Evolutionary conservation across 2,797 vertebrate species (phyloP).

Genomic region (Eutrigla gurnardus): DNA sequence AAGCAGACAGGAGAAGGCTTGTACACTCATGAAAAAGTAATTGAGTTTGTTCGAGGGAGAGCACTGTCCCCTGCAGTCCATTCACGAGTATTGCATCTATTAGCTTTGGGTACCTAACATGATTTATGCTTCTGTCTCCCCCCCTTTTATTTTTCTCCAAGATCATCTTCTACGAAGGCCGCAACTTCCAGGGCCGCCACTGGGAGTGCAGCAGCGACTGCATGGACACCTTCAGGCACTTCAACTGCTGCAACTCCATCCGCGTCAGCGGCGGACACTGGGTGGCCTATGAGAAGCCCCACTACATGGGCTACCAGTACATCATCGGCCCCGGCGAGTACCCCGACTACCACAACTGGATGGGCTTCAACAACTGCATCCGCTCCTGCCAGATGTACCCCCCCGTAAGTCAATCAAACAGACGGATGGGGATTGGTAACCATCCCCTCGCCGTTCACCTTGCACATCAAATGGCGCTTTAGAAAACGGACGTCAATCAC

Average conservation of each 20-base stretch:
- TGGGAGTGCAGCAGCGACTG: slow-evolving; percentile 85
- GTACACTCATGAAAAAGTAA: slow-evolving; percentile 18
- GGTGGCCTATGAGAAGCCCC: slow-evolving; percentile 84
- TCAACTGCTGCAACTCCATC: slow-evolving; percentile 85
- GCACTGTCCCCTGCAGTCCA: slow-evolving; percentile 71
- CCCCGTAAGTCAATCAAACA: slow-evolving; percentile 86
- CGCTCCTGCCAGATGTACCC: slow-evolving; percentile 88
- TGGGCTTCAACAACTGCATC: slow-evolving; percentile 87
- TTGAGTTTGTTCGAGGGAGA: slow-evolving; percentile 61
- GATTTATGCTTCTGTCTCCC: slow-evolving; percentile 28
- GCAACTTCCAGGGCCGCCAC: slow-evolving; percentile 84
- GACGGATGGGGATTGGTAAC: slow-evolving; percentile 58
- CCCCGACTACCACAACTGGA: slow-evolving; percentile 81
- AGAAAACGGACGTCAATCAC: slow-evolving; percentile 80
- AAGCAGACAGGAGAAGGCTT: slow-evolving; percentile 15
- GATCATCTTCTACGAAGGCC: slow-evolving; percentile 86
- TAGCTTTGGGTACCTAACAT: slow-evolving; percentile 1
- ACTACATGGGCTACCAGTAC: slow-evolving; percentile 86
- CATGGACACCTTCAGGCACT: slow-evolving; percentile 83
- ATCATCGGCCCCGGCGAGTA: slow-evolving; percentile 83
- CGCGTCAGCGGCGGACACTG: slow-evolving; percentile 82
- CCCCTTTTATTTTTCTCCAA: slow-evolving; percentile 31
- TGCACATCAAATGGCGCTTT: slow-evolving; percentile 77
- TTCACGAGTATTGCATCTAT: slow-evolving; percentile 29
- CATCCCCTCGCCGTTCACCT: slow-evolving; percentile 45